phyloP scores from a whole-genome alignment of 2,888 invertebrate species.

The Drosophila hamatofila region DNA sequence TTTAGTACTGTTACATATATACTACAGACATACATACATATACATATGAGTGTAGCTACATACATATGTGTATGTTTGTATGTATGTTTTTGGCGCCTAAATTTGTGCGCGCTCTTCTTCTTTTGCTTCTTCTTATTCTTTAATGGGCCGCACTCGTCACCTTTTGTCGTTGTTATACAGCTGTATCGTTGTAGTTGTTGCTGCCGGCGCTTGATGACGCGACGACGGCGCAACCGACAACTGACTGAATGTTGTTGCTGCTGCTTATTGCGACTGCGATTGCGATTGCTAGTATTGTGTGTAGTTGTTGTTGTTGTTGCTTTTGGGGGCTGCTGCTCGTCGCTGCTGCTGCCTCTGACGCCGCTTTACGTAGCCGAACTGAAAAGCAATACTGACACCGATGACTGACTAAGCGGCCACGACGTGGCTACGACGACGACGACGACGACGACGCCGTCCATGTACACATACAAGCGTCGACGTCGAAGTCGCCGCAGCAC shows the following conservation, averaged over 20 bases:
- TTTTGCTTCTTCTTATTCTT: slow-evolving; percentile 21
- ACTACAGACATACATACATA: neutral
- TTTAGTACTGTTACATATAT: slow-evolving; percentile 34
- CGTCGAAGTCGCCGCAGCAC: slow-evolving; percentile 55
- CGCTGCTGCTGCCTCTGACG: slow-evolving; percentile 61
- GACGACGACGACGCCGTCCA: slow-evolving; percentile 36
- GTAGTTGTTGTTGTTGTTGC: slow-evolving; percentile 33
- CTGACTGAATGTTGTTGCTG: slow-evolving; percentile 39
- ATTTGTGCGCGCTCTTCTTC: slow-evolving; percentile 40
- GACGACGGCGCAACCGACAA: slow-evolving; percentile 55
- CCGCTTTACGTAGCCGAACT: slow-evolving; percentile 71
- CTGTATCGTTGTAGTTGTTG: slow-evolving; percentile 21
- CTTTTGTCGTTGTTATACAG: slow-evolving; percentile 49
- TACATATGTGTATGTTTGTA: neutral
- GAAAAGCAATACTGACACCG: slow-evolving; percentile 72
- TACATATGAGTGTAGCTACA: neutral
- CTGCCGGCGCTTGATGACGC: slow-evolving; percentile 60
- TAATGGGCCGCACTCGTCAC: slow-evolving; percentile 64
- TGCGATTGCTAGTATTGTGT: slow-evolving; percentile 13
- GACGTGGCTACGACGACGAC: slow-evolving; percentile 47
- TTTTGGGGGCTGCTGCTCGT: slow-evolving; percentile 45
- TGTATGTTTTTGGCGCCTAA: slow-evolving; percentile 67
- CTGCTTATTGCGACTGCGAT: slow-evolving; percentile 28
- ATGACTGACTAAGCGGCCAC: slow-evolving; percentile 73
- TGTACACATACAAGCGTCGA: slow-evolving; percentile 24